Conservation (phyloP, 2,797 vertebrate genomes). For the Allochrocebus solatus region DNA sequence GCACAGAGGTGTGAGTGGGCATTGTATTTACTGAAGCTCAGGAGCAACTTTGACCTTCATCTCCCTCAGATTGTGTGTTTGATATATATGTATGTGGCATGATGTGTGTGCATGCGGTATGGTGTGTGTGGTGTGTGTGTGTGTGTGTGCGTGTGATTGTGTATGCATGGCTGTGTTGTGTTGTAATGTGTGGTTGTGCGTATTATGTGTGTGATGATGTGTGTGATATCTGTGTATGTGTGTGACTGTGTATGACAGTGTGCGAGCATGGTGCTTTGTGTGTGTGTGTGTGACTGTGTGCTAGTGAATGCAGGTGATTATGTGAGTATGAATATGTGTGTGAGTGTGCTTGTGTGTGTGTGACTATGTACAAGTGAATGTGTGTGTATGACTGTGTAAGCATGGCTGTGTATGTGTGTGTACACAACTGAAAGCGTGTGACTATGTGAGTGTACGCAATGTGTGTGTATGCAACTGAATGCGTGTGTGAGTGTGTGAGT, state of each 20-base stretch:
- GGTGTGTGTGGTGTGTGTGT: too few relatives aligned
- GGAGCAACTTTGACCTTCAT: neutral
- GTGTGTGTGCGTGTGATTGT: too few relatives aligned
- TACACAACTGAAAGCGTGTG: neutral
- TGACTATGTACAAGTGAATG: neutral
- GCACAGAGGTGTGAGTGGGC: fast-evolving
- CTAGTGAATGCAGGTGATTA: neutral
- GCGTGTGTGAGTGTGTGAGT: too few relatives aligned
- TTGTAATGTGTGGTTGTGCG: too few relatives aligned
- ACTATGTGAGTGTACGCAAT: neutral
- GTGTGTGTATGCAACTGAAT: neutral
- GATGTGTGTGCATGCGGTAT: neutral
- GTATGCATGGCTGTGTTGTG: too few relatives aligned
- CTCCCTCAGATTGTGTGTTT: neutral
- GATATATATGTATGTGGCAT: too few relatives aligned
- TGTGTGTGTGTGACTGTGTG: too few relatives aligned
- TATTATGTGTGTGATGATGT: too few relatives aligned
- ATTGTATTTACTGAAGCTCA: fast-evolving
- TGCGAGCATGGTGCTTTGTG: too few relatives aligned
- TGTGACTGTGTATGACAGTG: neutral
- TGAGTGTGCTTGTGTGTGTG: fast-evolving
- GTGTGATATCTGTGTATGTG: neutral
- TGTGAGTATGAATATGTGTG: neutral
- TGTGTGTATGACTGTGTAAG: neutral
- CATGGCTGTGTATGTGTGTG: neutral